Evolutionary conservation across 2,888 invertebrate genomes (phyloP), one percentile per base, ranked within the genome.

Genomic region (Minunthozetes semirufus): DNA sequence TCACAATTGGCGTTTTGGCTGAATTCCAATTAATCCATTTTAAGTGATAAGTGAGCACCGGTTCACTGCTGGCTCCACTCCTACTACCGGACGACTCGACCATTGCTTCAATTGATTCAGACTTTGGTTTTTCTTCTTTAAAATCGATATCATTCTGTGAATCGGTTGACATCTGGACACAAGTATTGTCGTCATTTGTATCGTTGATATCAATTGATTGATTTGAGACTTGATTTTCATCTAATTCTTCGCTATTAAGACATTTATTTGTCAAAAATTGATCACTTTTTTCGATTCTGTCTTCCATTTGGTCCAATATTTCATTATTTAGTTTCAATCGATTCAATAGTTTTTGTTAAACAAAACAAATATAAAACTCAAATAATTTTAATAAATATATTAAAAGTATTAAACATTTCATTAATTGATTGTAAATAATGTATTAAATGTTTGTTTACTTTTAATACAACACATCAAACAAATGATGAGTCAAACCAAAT

Each of bases 11-110:
- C 1, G 66, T 33, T 27, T 73, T 73, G 11, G 33, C 19, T 33
- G 48, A 25, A 71, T 81, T 79, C 80, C 81, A 85, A 48, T 81
- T 80, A 19, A 86, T 84, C 84, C 85, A 85, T 80, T 86, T 86
- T 6, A 87, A 81, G 78, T 85, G 83, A 80, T 86, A 85, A 13
- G 22, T 19, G 13, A 46, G 22, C 1, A n/a, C 42, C 6, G 38
- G 38, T 22, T 38, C 68, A 4, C 13, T 0, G 1, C 4, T 68
- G 38, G 27, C 15, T 13, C 61, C 61, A 61, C 61, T 42, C 11
- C 42, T 2, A 53, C 53, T 9, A 53, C 22, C 6, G 19, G 22
- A n/a, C 53, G n/a, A n/a, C 22, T 53, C 53, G 22, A 22, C n/a
- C n/a, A 53, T 19, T 9, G n/a, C 2, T 53, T 53, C 22, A 9